phyloP scores from a whole-genome alignment of 1,140 invertebrate genomes.

The Drosophila nigromelanica region DNA sequence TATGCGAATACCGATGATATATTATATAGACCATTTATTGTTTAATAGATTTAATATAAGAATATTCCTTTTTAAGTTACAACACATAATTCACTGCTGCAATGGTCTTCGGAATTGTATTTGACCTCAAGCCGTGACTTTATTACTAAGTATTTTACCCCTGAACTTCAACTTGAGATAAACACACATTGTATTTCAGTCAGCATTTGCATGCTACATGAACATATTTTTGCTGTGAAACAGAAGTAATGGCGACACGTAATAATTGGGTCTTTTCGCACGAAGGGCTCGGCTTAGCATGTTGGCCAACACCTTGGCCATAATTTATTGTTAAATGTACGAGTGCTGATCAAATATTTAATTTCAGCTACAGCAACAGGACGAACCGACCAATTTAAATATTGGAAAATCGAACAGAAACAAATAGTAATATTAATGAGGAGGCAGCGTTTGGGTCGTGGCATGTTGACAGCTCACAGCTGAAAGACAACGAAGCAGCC shows the following conservation, averaged over 20 bases:
- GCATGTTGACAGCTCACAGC: constrained; percentile 48
- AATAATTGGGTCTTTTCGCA: constrained; percentile 18
- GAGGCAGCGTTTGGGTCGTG: constrained; percentile 38
- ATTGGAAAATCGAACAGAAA: constrained; percentile 20
- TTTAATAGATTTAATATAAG: too few species aligned
- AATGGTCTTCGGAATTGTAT: background rate
- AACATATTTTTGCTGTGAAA: constrained; percentile 26
- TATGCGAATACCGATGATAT: too few species aligned
- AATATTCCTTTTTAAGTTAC: too few species aligned
- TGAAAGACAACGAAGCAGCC: constrained; percentile 33
- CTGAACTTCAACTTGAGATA: constrained; percentile 48
- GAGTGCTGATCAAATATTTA: constrained; percentile 31
- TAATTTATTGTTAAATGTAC: constrained; percentile 6
- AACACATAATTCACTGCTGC: too few species aligned
- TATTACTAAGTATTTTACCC: constrained; percentile 5
- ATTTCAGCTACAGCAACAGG: constrained; percentile 44
- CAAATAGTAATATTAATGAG: constrained; percentile 65
- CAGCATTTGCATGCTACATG: constrained; percentile 48
- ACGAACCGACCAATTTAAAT: constrained; percentile 46
- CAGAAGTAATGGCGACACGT: constrained; percentile 20
- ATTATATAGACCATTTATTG: too few species aligned
- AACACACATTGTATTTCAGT: constrained; percentile 31
- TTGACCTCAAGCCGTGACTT: background rate
- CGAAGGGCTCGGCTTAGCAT: constrained; percentile 1
- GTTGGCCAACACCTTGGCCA: background rate